phyloP scores from a whole-genome alignment of 2,113 vertebrate species.

The Montifringilla adamsi region DNA sequence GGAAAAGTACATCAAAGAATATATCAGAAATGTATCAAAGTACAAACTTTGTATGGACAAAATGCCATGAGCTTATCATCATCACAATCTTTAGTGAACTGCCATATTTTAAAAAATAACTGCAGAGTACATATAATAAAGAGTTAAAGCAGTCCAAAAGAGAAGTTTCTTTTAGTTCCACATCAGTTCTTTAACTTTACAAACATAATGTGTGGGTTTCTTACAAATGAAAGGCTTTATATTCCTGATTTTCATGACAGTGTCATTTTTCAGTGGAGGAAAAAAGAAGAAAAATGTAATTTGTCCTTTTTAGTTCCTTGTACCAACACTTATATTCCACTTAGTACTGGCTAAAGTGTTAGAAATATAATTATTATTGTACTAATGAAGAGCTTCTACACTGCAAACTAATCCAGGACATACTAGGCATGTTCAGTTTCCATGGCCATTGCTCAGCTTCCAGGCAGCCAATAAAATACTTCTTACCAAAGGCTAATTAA shows the following conservation, averaged over 20 bases:
- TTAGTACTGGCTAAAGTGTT: neutral
- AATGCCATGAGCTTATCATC: neutral
- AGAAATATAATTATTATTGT: neutral
- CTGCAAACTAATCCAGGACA: neutral
- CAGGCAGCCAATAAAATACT: neutral
- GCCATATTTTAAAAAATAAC: neutral
- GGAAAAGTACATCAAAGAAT: neutral
- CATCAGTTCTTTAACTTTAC: neutral
- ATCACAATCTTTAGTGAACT: neutral
- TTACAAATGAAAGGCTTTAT: fast-evolving
- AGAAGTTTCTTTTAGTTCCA: neutral
- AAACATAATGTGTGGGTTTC: fast-evolving
- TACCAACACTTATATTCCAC: neutral
- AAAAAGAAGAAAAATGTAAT: neutral
- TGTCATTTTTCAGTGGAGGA: neutral
- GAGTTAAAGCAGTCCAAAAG: neutral
- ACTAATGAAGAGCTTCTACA: neutral
- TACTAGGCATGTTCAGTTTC: neutral
- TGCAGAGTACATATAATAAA: neutral
- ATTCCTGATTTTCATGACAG: neutral
- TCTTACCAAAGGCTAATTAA: neutral
- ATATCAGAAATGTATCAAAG: neutral
- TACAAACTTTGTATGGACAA: neutral
- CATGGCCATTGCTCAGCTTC: neutral
- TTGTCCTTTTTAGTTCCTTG: neutral